Base-by-base conservation (phyloP, 2,797 vertebrate species). In the Tamandua tetradactyla region DNA sequence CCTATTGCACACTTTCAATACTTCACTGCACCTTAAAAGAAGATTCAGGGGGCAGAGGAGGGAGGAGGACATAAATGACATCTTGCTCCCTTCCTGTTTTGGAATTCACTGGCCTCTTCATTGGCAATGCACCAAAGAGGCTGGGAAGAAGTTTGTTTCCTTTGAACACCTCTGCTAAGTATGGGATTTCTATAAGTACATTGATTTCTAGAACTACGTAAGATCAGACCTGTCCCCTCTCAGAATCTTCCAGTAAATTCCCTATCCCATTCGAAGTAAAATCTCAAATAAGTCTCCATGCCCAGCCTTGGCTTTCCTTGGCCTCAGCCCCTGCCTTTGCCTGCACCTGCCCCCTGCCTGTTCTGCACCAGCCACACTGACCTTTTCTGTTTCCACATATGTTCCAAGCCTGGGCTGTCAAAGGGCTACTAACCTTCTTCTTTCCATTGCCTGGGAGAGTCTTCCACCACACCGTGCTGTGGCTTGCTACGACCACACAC, bases 11-110 rank as follows among this genome's bases (percentile, higher is more conserved):
- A 59, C 27, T 4, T 59, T 59, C 15, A 37, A 35, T 8, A 20
- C n/a, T 30, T 18, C 27, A 9, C 30, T 22, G 15, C 27, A 52
- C 3, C 4, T 1, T 30, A 40, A 32, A 40, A 25, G 1, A 14
- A 37, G 49, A 52, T 20, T 64, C 47, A 44, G 59, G 20, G 3
- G 23, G 9, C 71, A 2, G 9, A 32, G 6, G 35, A 25, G 8
- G 44, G 40, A 80, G 10, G 30, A 15, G 3, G 40, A 40, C 3
- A 2, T 1, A 1, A 49, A 35, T 0, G 11, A n/a, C 2, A 8
- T 62, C 69, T 30, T 12, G 13, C 15, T 71, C 22, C 22, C 66
- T 47, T 47, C 71, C 74, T 59, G 27, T 12, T 18, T 76, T 20
- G 18, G 5, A 69, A 76, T 5, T 3, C 10, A 44, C 5, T 35